Evolutionary conservation across 1,140 invertebrate species (phyloP).

Genomic region (Psilanteris sp.): DNA sequence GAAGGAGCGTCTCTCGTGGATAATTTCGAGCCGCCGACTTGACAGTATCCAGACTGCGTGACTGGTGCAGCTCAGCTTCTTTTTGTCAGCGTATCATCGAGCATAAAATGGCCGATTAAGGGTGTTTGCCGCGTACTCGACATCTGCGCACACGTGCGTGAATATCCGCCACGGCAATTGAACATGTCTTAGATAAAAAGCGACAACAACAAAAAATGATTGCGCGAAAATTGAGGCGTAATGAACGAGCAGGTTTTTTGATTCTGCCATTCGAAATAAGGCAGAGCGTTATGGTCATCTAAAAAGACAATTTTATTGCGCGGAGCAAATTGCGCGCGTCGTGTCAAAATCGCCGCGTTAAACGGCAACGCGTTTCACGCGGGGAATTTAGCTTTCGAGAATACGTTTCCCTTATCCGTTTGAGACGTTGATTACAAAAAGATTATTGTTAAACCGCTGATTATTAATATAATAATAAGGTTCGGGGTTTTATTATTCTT

Average conservation of each 20-base stretch:
- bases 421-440: no score
- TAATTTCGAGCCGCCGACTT: constrained; percentile 51
- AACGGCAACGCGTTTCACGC: no score
- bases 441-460: no score
- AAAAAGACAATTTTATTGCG: not conserved
- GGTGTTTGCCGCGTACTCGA: constrained; percentile 8
- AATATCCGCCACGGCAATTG: constrained; percentile 23
- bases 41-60: constrained; percentile 62
- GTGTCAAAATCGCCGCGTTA: no score
- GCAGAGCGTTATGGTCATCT: not conserved
- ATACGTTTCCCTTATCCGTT: no score
- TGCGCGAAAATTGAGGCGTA: not conserved
- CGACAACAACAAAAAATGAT: no score
- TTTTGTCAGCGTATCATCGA: constrained; percentile 53
- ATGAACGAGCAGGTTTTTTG: not conserved
- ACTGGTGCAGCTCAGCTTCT: constrained; percentile 51
- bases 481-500: no score
- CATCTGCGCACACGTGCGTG: constrained; percentile 41
- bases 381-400: no score
- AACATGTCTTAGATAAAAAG: not conserved
- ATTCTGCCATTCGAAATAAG: not conserved
- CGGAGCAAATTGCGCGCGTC: no score
- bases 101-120: constrained; percentile 58
- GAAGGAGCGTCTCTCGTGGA: constrained; percentile 42
- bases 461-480: no score